These are phyloP conservation scores for Octonoba sinensis DNA, from an alignment of 2,888 invertebrate species.

Conservation along the genomic window DNA sequence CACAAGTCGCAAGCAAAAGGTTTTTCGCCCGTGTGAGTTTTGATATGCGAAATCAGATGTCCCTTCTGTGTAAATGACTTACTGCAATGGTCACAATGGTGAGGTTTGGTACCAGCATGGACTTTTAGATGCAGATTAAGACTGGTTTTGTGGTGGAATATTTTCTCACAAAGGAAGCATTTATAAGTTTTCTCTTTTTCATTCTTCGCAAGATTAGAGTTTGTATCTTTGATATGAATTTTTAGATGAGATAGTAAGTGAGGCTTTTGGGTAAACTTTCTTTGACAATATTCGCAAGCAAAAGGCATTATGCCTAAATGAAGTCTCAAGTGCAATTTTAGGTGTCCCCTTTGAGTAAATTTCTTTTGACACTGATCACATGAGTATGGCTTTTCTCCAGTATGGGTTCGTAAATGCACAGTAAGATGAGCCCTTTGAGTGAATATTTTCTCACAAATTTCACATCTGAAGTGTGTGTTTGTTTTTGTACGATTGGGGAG, in stretches of 20 bases:
- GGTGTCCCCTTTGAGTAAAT: no score
- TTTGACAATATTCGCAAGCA: not conserved
- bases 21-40: constrained; percentile 8
- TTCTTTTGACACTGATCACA: no score
- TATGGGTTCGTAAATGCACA: no score
- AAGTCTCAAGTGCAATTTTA: no score
- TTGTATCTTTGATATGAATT: not conserved
- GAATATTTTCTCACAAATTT: no score
- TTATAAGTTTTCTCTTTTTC: not conserved
- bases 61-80: not conserved
- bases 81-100: not conserved
- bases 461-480: no score
- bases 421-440: no score
- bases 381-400: no score
- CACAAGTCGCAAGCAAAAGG: constrained; percentile 1
- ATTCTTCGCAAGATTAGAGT: no score
- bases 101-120: not conserved
- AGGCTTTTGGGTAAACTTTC: not conserved
- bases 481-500: no score
- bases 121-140: not conserved
- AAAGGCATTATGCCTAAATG: not conserved
- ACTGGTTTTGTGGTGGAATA: not conserved
- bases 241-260: not conserved
- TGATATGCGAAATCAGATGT: not conserved
- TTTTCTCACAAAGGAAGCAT: not conserved